Percentiles rank a stretch among this genome's conserved stretches.
phyloP scores from a whole-genome alignment of 2,113 vertebrate genomes.

The Petaurus breviceps region DNA sequence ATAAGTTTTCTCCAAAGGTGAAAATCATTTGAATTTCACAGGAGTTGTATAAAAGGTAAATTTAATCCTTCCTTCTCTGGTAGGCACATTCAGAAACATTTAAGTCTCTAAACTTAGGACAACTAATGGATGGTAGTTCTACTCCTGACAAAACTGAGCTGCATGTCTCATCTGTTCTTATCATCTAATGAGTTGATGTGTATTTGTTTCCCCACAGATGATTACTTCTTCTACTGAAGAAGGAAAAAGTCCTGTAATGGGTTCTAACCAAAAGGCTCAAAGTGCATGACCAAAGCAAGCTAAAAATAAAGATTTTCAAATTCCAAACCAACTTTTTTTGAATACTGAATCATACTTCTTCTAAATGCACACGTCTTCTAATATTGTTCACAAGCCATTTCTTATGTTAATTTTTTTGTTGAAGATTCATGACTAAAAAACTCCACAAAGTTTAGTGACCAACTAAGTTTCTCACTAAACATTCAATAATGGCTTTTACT shows the following conservation, averaged over 20 bases:
- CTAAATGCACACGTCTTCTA: background rate
- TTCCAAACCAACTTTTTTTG: background rate
- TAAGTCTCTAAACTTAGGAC: background rate
- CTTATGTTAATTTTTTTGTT: background rate
- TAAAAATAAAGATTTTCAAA: background rate
- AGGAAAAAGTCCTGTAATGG: background rate
- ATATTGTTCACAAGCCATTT: background rate
- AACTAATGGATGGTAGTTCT: background rate
- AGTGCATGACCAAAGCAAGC: background rate
- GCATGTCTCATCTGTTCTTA: no score
- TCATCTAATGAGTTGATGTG: no score
- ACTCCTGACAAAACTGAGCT: no score
- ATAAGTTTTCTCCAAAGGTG: background rate
- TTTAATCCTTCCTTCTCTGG: background rate
- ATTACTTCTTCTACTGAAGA: no score
- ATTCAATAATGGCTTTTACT: background rate
- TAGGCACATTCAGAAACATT: slow-evolving; percentile 33
- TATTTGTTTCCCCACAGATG: no score
- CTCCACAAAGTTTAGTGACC: background rate
- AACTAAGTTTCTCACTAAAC: background rate
- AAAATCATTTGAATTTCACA: background rate
- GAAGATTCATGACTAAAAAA: background rate
- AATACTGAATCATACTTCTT: background rate
- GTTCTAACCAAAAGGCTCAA: background rate
- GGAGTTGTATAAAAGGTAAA: background rate